These are phyloP conservation scores for Actinemys pallida DNA, from an alignment of 2,113 vertebrate species.

Conservation along the genomic window DNA sequence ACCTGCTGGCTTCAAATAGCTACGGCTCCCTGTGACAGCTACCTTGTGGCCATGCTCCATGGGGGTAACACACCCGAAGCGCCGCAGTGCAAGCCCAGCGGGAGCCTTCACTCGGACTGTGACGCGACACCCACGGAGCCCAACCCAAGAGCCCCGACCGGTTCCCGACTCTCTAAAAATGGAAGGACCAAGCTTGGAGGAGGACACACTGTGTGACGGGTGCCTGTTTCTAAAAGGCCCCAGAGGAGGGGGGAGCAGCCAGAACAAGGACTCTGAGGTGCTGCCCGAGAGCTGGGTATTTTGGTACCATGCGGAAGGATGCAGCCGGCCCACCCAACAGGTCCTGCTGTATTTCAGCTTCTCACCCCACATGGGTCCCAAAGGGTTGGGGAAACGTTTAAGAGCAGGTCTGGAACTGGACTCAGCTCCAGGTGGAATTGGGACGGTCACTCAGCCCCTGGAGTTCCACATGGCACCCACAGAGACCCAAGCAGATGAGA, in stretches of 20 bases:
- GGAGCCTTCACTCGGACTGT: not conserved
- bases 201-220: accelerated
- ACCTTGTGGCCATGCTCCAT: too few relatives aligned
- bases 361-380: not conserved
- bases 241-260: not conserved
- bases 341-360: not conserved
- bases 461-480: accelerated
- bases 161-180: not conserved
- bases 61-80: not conserved
- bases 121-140: not conserved
- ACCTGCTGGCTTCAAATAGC: accelerated
- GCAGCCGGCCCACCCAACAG: not conserved
- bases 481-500: accelerated
- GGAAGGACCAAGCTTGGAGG: too few relatives aligned
- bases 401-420: not conserved
- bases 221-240: not conserved
- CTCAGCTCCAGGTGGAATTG: accelerated
- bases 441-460: accelerated
- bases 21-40: not conserved
- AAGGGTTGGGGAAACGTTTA: not conserved
- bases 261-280: accelerated
- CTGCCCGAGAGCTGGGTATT: not conserved
- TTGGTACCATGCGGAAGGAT: not conserved
- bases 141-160: not conserved
- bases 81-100: not conserved